phyloP scores from a whole-genome alignment of 2,797 vertebrate genomes.

The Calcarius lapponicus region DNA sequence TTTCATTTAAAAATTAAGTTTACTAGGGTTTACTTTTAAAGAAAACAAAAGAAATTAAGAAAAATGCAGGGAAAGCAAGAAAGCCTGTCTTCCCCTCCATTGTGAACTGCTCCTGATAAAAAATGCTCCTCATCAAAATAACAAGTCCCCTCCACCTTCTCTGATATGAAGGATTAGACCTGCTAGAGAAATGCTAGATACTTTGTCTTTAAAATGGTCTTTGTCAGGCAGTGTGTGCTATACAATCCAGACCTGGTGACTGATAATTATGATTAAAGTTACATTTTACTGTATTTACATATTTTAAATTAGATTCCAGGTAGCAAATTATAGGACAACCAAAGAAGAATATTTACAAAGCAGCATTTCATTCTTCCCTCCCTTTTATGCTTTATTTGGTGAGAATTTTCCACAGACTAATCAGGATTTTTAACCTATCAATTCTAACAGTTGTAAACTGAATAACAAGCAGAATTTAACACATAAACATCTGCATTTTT shows the following conservation, averaged over 20 bases:
- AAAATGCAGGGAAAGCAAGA: conserved; percentile 23
- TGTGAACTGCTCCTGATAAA: conserved; percentile 26
- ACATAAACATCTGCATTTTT: background rate
- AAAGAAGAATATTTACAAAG: background rate
- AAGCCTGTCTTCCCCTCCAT: background rate
- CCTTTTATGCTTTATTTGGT: background rate
- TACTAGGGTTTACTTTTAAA: conserved; percentile 46
- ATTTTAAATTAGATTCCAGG: conserved; percentile 1
- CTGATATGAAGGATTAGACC: background rate
- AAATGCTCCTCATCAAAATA: background rate
- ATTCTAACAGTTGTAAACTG: background rate
- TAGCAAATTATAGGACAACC: background rate
- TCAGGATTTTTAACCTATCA: background rate
- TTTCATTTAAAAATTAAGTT: conserved; percentile 44
- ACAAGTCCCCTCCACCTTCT: background rate
- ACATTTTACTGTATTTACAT: background rate
- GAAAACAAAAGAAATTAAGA: conserved; percentile 43
- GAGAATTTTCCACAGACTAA: background rate
- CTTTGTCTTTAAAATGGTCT: background rate
- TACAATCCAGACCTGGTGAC: background rate
- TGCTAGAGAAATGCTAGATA: background rate
- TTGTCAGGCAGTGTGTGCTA: background rate
- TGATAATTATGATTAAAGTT: background rate
- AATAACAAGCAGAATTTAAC: background rate
- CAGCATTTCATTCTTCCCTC: background rate